Evolutionary conservation across 2,113 vertebrate species (phyloP), one percentile per base, ranked within the genome.

Genomic region (Hydrolagus affinis): DNA sequence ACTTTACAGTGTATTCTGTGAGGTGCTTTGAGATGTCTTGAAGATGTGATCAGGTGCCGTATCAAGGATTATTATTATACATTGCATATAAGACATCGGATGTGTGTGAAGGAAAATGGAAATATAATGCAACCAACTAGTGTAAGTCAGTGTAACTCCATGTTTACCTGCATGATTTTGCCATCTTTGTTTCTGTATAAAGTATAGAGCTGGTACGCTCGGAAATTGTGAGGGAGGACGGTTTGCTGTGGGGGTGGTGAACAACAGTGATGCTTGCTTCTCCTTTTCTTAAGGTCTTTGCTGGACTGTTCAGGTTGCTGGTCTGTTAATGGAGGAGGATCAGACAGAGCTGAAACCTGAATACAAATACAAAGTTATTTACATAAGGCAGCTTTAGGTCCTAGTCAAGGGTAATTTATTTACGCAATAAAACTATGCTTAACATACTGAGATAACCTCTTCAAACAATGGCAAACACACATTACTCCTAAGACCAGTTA

Each of bases 121-220:
- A 44, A 44, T 44, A 6, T 44, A 44, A 3, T 44, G 44, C 44
- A 44, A 44, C 44, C 21, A 71, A 71, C 70, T 21, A 71, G 2
- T 0, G 25, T 28, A n/a, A 80, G 66, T 8, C 14, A 66, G 25
- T 83, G n/a, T 19, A 30, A 17, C 25, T 30, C 19, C 66, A 25
- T 68, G 25, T 68, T 89, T 88, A 97, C 97, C 96, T 99, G 97
- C 97, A 98, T 97, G 90, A 99, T 93, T 90, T 96, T 98, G 4
- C 97, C 97, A 0, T 98, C 94, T 88, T 96, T 95, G 14, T 92
- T 95, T 25, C 97, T 92, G 88, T 98, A 99, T 11, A 99, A 93
- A 0, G 97, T 99, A 91, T 98, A 99, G 0, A 99, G 95, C 91
- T 99, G 97, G 90, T 96, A 98, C 4, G 97, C 97, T 86, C 97